phyloP scores from a whole-genome alignment of 2,797 vertebrate genomes.

The Tragopan temminckii region DNA sequence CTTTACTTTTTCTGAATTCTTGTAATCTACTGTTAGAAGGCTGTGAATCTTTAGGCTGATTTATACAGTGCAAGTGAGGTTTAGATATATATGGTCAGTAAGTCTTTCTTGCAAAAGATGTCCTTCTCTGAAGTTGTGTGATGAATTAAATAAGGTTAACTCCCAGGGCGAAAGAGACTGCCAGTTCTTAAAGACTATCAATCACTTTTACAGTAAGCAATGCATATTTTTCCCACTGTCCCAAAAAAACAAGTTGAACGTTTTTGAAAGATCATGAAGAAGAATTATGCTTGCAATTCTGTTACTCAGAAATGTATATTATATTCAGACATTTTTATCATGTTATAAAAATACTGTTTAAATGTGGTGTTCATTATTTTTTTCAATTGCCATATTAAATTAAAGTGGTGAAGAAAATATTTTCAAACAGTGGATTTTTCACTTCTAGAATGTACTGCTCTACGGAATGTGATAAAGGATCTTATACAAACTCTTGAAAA shows the following conservation, averaged over 20 bases:
- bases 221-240: not conserved
- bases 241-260: not conserved
- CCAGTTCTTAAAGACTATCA: not conserved
- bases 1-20: not conserved
- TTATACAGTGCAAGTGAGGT: not conserved
- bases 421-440: not conserved
- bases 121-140: not conserved
- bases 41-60: not conserved
- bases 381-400: not conserved
- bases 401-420: not conserved
- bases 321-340: no score
- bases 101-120: not conserved
- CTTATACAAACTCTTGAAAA: conserved; percentile 89
- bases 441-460: conserved; percentile 85
- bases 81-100: not conserved
- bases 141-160: not conserved
- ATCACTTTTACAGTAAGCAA: not conserved
- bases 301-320: not conserved
- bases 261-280: not conserved
- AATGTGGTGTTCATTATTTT: not conserved
- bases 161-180: not conserved
- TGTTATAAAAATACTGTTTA: not conserved
- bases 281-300: no score
- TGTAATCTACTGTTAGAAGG: not conserved
- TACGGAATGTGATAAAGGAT: conserved; percentile 84